Conservation (phyloP, 2,888 invertebrate genomes). For the Cataglyphis altisquamis region DNA sequence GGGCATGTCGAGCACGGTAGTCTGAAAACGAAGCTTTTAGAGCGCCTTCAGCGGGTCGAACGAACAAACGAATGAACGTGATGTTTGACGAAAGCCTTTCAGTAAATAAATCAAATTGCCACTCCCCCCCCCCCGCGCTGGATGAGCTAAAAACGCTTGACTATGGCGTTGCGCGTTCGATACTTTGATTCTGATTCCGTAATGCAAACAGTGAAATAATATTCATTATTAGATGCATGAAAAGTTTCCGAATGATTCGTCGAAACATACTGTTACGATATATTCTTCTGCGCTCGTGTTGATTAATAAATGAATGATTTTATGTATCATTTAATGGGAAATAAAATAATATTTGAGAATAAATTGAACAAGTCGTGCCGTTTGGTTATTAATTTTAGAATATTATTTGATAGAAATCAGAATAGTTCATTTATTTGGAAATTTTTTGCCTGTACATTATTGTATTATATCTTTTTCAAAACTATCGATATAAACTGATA, state of each 20-base stretch:
- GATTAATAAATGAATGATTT: not conserved
- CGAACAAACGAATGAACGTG: constrained; percentile 53
- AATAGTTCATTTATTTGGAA: not conserved
- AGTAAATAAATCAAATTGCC: constrained; percentile 74
- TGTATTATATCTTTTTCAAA: not conserved
- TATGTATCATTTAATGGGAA: not conserved
- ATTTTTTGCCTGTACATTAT: not conserved
- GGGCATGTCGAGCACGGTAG: constrained; percentile 34
- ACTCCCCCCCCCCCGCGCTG: constrained; percentile 51
- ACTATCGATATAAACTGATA: not conserved
- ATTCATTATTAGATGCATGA: constrained; percentile 14
- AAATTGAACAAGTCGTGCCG: not conserved
- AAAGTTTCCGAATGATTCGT: not conserved
- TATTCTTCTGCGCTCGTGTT: not conserved
- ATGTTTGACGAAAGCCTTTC: constrained; percentile 71
- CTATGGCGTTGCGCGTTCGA: constrained; percentile 59
- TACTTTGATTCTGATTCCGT: constrained; percentile 64
- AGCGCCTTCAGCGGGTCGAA: constrained; percentile 55
- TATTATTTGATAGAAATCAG: not conserved
- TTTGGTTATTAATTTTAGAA: not conserved
- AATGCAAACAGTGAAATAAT: constrained; percentile 45
- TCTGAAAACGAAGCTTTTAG: constrained; percentile 66
- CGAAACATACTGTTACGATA: not conserved
- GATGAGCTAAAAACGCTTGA: constrained; percentile 61
- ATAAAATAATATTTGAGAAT: not conserved